phyloP scores from a whole-genome alignment of 2,797 vertebrate genomes.

The Cygnus olor region DNA sequence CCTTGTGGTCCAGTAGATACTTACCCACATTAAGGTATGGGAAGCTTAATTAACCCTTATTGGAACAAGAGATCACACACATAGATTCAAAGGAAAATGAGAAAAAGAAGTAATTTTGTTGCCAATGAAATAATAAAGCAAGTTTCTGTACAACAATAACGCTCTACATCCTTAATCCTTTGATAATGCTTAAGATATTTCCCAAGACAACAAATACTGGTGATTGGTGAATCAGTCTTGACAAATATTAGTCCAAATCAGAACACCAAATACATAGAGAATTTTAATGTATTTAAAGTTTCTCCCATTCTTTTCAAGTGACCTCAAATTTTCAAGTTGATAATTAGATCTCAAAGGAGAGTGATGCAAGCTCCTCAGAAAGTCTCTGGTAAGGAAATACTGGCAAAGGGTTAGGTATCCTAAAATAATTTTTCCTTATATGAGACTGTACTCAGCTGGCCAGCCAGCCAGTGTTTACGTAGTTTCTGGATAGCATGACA shows the following conservation, averaged over 20 bases:
- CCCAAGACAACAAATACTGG: not conserved
- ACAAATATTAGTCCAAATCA: not conserved
- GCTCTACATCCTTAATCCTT: not conserved
- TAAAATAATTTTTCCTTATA: not conserved
- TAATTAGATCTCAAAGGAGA: conserved; percentile 5
- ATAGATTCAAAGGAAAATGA: not conserved
- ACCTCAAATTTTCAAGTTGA: not conserved
- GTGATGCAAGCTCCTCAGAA: not conserved
- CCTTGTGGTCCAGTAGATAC: not conserved
- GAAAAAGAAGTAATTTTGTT: not conserved
- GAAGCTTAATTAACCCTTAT: not conserved
- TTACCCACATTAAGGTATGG: not conserved
- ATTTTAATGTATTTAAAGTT: not conserved
- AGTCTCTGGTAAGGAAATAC: not conserved
- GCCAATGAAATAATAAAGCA: not conserved
- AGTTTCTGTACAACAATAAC: not conserved
- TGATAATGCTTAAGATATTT: not conserved
- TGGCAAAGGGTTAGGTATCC: not conserved
- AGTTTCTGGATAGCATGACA: not conserved
- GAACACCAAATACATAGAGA: not conserved
- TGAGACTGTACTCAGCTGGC: not conserved
- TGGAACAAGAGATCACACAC: not conserved
- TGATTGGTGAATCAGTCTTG: not conserved
- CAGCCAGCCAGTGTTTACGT: not conserved
- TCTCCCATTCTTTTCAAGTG: not conserved